A percentile compares a stretch with the other conserved stretches of the same genome.
phyloP scores from a whole-genome alignment of 2,888 invertebrate genomes.

The Pollenia angustigena region DNA sequence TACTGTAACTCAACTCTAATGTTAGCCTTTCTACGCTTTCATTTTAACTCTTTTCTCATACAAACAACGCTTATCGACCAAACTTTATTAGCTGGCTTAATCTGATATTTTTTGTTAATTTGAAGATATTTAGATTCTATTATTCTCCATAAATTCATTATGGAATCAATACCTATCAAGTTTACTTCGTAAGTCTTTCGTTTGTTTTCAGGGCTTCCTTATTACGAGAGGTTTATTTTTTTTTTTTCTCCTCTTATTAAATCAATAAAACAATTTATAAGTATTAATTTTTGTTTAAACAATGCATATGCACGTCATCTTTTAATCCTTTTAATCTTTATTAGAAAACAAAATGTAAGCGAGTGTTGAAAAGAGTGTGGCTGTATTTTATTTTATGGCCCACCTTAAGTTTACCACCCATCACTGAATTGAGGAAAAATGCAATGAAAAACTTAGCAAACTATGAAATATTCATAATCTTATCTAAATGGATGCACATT shows the following conservation, averaged over 20 bases:
- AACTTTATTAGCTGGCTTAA: no score
- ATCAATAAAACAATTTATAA: not conserved
- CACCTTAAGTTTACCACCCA: conserved; percentile 26
- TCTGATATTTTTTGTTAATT: no score
- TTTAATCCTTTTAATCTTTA: conserved; percentile 52
- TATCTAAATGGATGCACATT: conserved; percentile 67
- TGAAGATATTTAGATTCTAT: no score
- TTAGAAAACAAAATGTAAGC: not conserved
- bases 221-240: conserved; percentile 3
- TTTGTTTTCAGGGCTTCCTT: conserved; percentile 7
- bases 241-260: not conserved
- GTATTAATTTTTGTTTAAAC: conserved; percentile 24
- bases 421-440: not conserved
- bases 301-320: conserved; percentile 35
- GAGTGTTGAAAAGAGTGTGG: conserved; percentile 19
- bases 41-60: no score
- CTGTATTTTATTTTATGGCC: conserved; percentile 34
- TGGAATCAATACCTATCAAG: not conserved
- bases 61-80: no score
- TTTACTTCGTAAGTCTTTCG: conserved; percentile 17
- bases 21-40: no score
- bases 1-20: no score
- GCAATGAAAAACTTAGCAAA: not conserved
- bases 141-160: not conserved
- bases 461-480: not conserved